Percentiles rank a stretch among this genome's conserved stretches.
Evolutionary conservation across 2,113 vertebrate species (phyloP).

Genomic region (Pipa parva): DNA sequence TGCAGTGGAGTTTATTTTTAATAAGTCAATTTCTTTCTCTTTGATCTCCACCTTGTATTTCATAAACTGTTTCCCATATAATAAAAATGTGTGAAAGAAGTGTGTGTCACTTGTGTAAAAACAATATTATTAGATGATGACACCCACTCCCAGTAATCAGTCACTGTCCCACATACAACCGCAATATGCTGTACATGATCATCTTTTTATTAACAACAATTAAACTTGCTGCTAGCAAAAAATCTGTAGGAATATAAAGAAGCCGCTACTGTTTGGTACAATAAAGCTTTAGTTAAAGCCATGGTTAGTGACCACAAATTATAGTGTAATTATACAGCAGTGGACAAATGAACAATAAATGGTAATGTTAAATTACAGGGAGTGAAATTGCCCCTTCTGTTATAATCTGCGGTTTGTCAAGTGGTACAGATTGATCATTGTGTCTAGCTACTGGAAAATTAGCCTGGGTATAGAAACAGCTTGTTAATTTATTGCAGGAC

Average conservation of each 20-base stretch:
- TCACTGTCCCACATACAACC: background rate
- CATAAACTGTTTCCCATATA: no score
- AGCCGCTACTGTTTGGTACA: slow-evolving; percentile 8
- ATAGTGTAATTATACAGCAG: slow-evolving; percentile 25
- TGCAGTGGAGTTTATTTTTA: no score
- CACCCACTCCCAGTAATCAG: background rate
- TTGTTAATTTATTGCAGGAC: background rate
- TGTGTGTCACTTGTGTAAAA: no score
- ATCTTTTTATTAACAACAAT: background rate
- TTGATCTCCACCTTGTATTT: no score
- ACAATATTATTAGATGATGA: no score
- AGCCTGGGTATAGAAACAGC: background rate
- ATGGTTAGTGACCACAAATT: slow-evolving; percentile 22
- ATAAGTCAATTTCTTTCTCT: no score
- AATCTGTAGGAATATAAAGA: background rate
- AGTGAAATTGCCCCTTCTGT: slow-evolving; percentile 1
- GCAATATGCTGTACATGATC: background rate
- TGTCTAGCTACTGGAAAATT: slow-evolving; percentile 31
- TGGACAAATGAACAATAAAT: slow-evolving; percentile 19
- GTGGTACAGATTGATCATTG: background rate
- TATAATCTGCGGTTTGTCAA: slow-evolving; percentile 16
- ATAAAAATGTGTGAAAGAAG: no score
- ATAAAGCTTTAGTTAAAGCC: background rate
- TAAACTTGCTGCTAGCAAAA: background rate
- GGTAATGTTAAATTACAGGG: slow-evolving; percentile 33